phyloP scores from a whole-genome alignment of 2,113 vertebrate species.

The Furnarius figulus region DNA sequence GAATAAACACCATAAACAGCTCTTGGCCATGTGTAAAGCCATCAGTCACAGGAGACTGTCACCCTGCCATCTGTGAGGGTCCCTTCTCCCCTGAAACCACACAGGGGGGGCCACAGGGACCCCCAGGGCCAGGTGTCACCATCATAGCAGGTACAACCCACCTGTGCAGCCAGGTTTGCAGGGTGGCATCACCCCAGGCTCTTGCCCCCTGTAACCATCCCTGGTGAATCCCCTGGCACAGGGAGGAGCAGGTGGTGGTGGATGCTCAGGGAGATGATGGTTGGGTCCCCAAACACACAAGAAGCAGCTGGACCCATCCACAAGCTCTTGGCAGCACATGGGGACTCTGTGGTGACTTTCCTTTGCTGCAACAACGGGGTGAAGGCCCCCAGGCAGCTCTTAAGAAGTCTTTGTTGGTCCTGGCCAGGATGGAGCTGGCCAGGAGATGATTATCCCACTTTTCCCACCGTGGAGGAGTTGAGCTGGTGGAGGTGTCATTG shows the following conservation, averaged over 20 bases:
- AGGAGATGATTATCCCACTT: not conserved
- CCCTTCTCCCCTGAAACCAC: not conserved
- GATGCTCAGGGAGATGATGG: not conserved
- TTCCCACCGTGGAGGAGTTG: not conserved
- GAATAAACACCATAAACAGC: not conserved
- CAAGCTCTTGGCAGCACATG: not conserved
- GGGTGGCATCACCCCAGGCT: not conserved
- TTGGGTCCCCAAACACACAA: not conserved
- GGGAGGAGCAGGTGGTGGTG: not conserved
- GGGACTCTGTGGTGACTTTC: not conserved
- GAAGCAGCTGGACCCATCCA: not conserved
- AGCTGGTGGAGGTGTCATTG: not conserved
- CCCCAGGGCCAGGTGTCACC: not conserved
- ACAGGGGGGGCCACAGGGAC: not conserved
- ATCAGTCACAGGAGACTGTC: not conserved
- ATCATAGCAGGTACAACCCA: not conserved
- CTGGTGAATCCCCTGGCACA: not conserved
- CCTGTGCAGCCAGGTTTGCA: not conserved
- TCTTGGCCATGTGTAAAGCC: not conserved
- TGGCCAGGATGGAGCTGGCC: not conserved
- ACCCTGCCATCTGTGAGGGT: not conserved
- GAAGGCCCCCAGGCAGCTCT: not conserved
- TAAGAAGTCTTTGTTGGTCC: accelerated
- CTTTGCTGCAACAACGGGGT: not conserved
- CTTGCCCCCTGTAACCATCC: not conserved